Evolutionary conservation across 1,140 invertebrate species (phyloP), one percentile per base, ranked within the genome.

Genomic region (Aethina tumida): DNA sequence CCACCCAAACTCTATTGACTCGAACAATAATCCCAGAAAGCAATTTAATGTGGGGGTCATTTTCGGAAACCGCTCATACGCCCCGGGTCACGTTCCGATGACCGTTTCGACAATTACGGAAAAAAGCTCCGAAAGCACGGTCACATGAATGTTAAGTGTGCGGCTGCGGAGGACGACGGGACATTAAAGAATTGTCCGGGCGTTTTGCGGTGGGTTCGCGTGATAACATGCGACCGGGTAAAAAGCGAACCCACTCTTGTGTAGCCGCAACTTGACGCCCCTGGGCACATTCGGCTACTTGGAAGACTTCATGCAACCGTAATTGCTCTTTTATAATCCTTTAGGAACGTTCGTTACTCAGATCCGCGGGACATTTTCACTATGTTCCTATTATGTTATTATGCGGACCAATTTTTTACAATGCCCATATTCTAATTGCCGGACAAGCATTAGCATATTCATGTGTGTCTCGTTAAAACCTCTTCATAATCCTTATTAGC

Each of bases 241-340:
- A 24, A 26, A 13, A 24, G 4, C 9, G 10, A 2, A 13, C 14
- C 28, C 20, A 29, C 19, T 20, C 31, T 32, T 19, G 13, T 9
- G 14, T 32, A 13, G 8, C 10, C 25, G 15, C 18, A 13, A 27
- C 26, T 27, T 28, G 22, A 14, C 33, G 41, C 41, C 41, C 35
- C 25, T 13, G 38, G 41, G 34, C 10, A 13, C 22, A n/a, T n/a
- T 13, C 41, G 18, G 41, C 41, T 43, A 43, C 41, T 43, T 43
- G 41, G 41, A 43, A 43, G 34, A 38, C 35, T 44, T 29, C 35
- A 44, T 44, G 37, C 37, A 35, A 39, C 35, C 19, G 45, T 43
- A 43, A 47, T 47, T 43, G 43, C 40, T 43, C 37, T 43, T 47
- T 43, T 41, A 47, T 47, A 47, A 43, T 47, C 35, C 41, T 43